Base-by-base conservation (phyloP, 2,888 invertebrate genomes). In the Cephalotes varians region DNA sequence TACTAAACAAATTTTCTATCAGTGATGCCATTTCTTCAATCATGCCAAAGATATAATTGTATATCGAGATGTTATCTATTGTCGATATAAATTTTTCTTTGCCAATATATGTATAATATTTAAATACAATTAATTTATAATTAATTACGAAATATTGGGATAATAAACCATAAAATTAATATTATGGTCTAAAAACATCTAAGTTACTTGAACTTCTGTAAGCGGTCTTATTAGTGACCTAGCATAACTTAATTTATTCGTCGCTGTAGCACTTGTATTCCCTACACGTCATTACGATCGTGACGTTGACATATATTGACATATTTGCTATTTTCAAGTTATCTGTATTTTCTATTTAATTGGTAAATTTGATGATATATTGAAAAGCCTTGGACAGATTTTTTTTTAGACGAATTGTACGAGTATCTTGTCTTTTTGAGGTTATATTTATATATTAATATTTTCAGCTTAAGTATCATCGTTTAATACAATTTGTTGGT, bases 361-460 rank as follows among this genome's bases (percentile, higher is more conserved):
- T 60, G 60, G 31, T 60, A 34, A 44, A 47, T 58, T 31, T 7
- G 5, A 1, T 37, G 21, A 18, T 25, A 21, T 21, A 58, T 74
- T 21, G 25, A 10, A 47, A 37, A 49, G 5, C 6, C 6, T 31
- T 5, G 4, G 5, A 44, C 25, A 5, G 10, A 37, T 34, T 4
- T 37, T n/a, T n/a, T 44, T 49, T 21, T 25, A 9, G 0, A 6
- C 1, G 18, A 34, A 2, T 47, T 12, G 12, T 62, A 34, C 12
- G 9, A 25, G 12, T 9, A 7, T 56, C 2, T 28, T 7, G 21
- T 47, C 2, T 7, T 7, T 34, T 62, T 74, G 21, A 74, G 74
- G 49, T 74, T 74, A 62, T 62, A 15, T 49, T 58, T 73, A 28
- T 60, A 37, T 1, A 25, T 28, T 3, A 58, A 58, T 73, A 31